phyloP scores from a whole-genome alignment of 1,140 invertebrate species.

The Pinna nobilis region DNA sequence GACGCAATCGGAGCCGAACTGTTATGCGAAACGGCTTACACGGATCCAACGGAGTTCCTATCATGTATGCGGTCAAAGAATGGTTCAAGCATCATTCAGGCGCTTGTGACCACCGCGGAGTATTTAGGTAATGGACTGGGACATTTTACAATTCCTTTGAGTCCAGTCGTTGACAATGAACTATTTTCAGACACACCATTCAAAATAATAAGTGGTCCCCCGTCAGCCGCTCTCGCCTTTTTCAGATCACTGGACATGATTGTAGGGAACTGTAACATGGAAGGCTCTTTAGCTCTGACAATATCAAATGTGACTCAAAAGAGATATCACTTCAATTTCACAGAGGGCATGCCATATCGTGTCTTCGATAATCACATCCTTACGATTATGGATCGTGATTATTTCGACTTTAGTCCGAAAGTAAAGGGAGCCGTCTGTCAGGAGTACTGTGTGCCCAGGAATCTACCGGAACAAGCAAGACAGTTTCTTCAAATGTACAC shows the following conservation, averaged over 20 bases:
- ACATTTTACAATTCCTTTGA: background rate
- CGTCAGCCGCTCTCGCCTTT: conserved; percentile 6
- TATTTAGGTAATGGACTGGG: background rate
- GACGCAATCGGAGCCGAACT: background rate
- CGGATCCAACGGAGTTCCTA: background rate
- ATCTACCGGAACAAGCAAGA: background rate
- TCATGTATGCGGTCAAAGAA: background rate
- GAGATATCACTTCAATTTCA: background rate
- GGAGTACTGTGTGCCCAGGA: conserved; percentile 1
- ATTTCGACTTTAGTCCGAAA: conserved; percentile 1
- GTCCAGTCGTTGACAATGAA: conserved; percentile 37
- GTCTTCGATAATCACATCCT: conserved; percentile 4
- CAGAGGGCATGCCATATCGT: background rate
- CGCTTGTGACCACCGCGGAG: background rate
- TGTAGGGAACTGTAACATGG: conserved; percentile 33
- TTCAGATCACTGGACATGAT: conserved; percentile 35
- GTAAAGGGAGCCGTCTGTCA: conserved; percentile 1
- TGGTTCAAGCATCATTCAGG: background rate
- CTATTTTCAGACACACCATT: conserved; percentile 18
- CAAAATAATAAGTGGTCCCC: conserved; percentile 8
- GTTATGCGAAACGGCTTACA: background rate
- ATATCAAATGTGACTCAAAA: conserved; percentile 42
- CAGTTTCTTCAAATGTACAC: conserved; percentile 14
- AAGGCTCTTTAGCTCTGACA: conserved; percentile 25
- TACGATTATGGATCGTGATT: background rate